phyloP scores from a whole-genome alignment of 2,797 vertebrate species.

The Eupleurogrammus muticus region DNA sequence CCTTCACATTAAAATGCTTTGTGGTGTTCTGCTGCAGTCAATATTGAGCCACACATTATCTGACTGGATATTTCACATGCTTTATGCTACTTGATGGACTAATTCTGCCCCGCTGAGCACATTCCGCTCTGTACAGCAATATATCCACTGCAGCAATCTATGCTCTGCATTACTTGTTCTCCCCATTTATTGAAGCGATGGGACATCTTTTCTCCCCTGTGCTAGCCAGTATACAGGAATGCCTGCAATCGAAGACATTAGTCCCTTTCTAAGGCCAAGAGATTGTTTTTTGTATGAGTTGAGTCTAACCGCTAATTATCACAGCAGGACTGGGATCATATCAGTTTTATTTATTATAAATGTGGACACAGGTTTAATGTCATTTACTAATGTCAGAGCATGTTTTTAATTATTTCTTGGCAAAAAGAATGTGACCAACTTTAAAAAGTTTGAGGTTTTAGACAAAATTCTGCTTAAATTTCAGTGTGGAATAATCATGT shows the following conservation, averaged over 20 bases:
- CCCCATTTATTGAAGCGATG: constrained; percentile 27
- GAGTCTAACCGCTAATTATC: constrained; percentile 57
- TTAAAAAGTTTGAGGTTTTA: constrained; percentile 18
- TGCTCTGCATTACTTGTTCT: constrained; percentile 31
- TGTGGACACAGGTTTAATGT: constrained; percentile 43
- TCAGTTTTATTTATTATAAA: constrained; percentile 57
- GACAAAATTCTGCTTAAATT: neutral
- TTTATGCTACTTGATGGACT: constrained; percentile 49
- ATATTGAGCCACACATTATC: constrained; percentile 33
- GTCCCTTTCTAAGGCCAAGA: constrained; percentile 45
- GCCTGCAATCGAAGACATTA: constrained; percentile 23
- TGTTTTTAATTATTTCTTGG: constrained; percentile 49
- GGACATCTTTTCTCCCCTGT: constrained; percentile 39
- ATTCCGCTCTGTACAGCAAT: constrained; percentile 59
- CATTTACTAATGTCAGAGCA: constrained; percentile 46
- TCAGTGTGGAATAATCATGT: neutral
- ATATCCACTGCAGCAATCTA: constrained; percentile 60
- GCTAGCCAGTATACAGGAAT: constrained; percentile 36
- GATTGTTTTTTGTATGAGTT: constrained; percentile 48
- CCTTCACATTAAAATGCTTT: constrained; percentile 38
- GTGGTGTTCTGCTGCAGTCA: constrained; percentile 28
- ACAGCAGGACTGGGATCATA: constrained; percentile 46
- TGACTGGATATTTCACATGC: constrained; percentile 47
- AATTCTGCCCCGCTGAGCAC: constrained; percentile 47
- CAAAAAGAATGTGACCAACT: constrained; percentile 12